Evolutionary conservation across 2,113 vertebrate species (phyloP), one percentile per base, ranked within the genome.

Genomic region (Chionodraco myersi): DNA sequence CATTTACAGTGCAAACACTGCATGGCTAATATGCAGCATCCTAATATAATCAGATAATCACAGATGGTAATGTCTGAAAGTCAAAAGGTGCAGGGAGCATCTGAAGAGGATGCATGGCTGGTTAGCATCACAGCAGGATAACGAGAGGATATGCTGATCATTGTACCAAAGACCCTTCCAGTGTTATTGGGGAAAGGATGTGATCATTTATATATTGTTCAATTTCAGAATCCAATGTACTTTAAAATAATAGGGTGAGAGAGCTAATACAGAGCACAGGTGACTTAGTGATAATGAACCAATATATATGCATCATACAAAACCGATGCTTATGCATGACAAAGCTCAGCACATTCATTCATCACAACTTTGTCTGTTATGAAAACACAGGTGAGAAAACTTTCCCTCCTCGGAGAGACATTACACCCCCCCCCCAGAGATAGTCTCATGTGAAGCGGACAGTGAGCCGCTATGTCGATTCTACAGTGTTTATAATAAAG

Each of bases 291-390:
- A 92, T 93, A 94, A 94, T 93, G 91, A 93, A 88, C 90, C 88
- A 93, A 92, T 93, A 92, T 94, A 93, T 93, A 94, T 94, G 93
- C 92, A 92, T 90, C 88, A 90, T 78, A 76, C 86, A 86, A 87
- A 92, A 87, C 62, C 63, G 72, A 85, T 86, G 87, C 87, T 90
- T 85, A 81, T 67, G 87, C 88, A 81, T 56, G 63, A 77, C 66
- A 73, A 84, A 86, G 59, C 82, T 72, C 75, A 72, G 77, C 70
- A 63, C 79, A 81, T 79, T 84, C 86, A 73, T 85, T 86, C 87
- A 86, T 87, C 81, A 83, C 59, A 57, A 59, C 78, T 86, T 85
- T 81, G 80, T 74, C 78, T 80, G 82, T 83, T 88, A 84, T 87
- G 75, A 90, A 86, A 79, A 86, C 51, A 58, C 75, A 87, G 57